A percentile compares a stretch with the other conserved stretches of the same genome.
Conservation (phyloP, 2,888 invertebrate genomes). For the Drosophila robusta region DNA sequence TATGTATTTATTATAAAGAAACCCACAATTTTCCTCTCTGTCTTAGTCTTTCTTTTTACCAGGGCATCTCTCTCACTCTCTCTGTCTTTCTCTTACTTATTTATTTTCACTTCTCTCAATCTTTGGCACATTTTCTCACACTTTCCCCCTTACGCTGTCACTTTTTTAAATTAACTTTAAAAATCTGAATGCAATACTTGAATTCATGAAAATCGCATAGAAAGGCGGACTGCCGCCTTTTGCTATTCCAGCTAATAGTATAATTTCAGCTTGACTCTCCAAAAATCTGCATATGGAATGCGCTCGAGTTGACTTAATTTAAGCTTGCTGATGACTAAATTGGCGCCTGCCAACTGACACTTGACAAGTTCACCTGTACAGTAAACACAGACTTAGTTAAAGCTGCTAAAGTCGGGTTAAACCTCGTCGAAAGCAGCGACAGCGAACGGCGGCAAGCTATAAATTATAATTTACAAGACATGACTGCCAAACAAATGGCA, state of each 20-base stretch:
- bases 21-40: too few relatives aligned
- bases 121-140: too few relatives aligned
- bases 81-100: too few relatives aligned
- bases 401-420: slow-evolving; percentile 22
- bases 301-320: not conserved
- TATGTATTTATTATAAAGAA: too few relatives aligned
- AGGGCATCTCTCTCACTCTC: too few relatives aligned
- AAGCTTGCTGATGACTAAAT: slow-evolving; percentile 8
- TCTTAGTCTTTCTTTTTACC: too few relatives aligned
- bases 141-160: too few relatives aligned
- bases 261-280: not conserved
- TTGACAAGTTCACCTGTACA: slow-evolving; percentile 20
- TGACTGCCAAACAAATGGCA: slow-evolving; percentile 65
- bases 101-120: too few relatives aligned
- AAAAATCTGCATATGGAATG: not conserved
- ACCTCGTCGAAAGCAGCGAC: slow-evolving; percentile 18
- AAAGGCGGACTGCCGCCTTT: not conserved
- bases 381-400: slow-evolving; percentile 18
- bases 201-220: not conserved
- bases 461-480: slow-evolving; percentile 77
- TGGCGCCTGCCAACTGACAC: not conserved
- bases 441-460: slow-evolving; percentile 56
- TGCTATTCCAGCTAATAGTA: too few relatives aligned
- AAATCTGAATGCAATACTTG: too few relatives aligned
- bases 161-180: too few relatives aligned